Percentiles rank a stretch among this genome's conserved stretches.
Evolutionary conservation across 2,113 vertebrate species (phyloP).

Genomic region (Parus major): DNA sequence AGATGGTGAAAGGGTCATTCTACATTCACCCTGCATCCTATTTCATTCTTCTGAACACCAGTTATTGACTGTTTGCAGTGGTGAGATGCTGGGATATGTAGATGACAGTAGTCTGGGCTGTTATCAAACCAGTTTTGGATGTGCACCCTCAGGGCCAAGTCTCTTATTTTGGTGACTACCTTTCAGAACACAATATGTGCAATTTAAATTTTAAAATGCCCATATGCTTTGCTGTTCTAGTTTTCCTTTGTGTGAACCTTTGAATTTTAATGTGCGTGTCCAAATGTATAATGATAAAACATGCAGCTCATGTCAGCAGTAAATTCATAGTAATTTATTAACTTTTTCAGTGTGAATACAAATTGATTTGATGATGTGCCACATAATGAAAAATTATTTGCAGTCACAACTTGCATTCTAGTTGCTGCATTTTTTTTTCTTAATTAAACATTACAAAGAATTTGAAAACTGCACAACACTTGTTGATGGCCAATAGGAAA

Average conservation of each 20-base stretch:
- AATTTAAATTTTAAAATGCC: neutral
- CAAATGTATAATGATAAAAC: neutral
- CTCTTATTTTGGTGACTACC: neutral
- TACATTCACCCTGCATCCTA: neutral
- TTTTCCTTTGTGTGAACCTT: neutral
- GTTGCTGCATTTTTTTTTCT: neutral
- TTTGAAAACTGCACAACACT: neutral
- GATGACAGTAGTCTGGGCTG: neutral
- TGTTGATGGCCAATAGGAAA: neutral
- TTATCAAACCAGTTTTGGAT: neutral
- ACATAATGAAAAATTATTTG: slow-evolving; percentile 32
- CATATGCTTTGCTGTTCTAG: neutral
- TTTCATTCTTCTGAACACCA: neutral
- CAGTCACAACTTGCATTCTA: slow-evolving; percentile 1
- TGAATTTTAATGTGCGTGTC: neutral
- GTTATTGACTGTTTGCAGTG: neutral
- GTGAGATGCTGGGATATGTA: neutral
- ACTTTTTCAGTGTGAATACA: slow-evolving; percentile 49
- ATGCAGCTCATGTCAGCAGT: slow-evolving; percentile 45
- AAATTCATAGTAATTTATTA: slow-evolving; percentile 64
- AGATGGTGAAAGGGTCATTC: neutral
- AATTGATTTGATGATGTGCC: slow-evolving; percentile 16
- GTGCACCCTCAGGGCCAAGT: neutral
- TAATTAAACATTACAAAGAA: neutral
- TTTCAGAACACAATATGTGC: neutral